Evolutionary conservation across 2,797 vertebrate genomes (phyloP).

Genomic region (Semotilus atromaculatus): DNA sequence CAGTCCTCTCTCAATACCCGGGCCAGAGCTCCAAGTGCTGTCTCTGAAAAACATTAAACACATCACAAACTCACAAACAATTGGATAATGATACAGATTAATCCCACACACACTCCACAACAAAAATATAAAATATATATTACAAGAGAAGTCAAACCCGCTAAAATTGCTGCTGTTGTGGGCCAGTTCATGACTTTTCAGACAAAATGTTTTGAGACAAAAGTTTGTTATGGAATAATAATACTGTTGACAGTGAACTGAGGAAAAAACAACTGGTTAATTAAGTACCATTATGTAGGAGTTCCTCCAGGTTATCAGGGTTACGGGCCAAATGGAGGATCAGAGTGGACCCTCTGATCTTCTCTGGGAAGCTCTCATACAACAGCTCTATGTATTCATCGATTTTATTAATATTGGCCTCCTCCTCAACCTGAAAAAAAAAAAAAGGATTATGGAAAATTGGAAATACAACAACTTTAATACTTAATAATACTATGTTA

Average conservation of each 20-base stretch:
- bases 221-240: conserved; percentile 7
- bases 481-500: too few species aligned
- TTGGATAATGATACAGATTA: conserved; percentile 2
- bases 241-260: neutral
- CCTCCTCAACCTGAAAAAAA: conserved; percentile 77
- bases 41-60: conserved; percentile 76
- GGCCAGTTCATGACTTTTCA: neutral
- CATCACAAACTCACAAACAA: conserved; percentile 31
- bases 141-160: neutral
- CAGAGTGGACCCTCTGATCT: conserved; percentile 88
- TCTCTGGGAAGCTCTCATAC: conserved; percentile 92
- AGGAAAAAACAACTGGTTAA: neutral
- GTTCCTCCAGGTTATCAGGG: conserved; percentile 91
- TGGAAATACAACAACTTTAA: neutral
- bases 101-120: neutral
- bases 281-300: conserved; percentile 85
- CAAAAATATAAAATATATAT: neutral
- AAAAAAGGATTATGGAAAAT: neutral
- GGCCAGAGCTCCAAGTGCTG: conserved; percentile 86
- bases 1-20: conserved; percentile 92
- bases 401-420: conserved; percentile 88
- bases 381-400: conserved; percentile 92
- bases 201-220: neutral
- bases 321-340: conserved; percentile 91
- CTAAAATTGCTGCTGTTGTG: neutral